phyloP scores from a whole-genome alignment of 2,888 invertebrate species.

The Trichopoda pennipes region DNA sequence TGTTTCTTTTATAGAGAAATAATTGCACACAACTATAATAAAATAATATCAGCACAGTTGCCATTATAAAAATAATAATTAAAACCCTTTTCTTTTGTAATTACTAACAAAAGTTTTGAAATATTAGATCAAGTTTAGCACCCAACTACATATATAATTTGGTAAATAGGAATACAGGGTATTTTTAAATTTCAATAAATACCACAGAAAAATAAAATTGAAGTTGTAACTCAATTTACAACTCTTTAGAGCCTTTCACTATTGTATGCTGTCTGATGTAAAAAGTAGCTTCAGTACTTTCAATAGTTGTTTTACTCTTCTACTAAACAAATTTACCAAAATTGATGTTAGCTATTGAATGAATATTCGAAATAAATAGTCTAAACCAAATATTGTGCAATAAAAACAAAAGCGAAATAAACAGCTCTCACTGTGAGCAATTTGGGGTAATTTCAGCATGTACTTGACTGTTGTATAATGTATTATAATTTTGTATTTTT shows the following conservation, averaged over 20 bases:
- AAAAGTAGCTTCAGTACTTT: background rate
- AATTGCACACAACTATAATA: background rate
- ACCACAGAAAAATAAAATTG: conserved; percentile 37
- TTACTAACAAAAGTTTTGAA: conserved; percentile 1
- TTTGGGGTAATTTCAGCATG: background rate
- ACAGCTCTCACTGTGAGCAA: conserved; percentile 9
- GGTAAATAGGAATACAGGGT: background rate
- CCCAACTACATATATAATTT: background rate
- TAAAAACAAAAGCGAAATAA: background rate
- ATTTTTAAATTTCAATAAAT: conserved; percentile 11
- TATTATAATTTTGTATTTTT: background rate
- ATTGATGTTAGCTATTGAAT: conserved; percentile 35
- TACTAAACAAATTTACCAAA: background rate
- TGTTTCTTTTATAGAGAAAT: background rate
- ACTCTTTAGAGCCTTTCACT: conserved; percentile 24
- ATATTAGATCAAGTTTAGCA: conserved; percentile 19
- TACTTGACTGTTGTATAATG: background rate
- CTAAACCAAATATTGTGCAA: background rate
- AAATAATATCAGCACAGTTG: conserved; percentile 31
- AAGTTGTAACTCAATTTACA: conserved; percentile 41
- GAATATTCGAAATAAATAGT: background rate
- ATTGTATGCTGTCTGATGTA: background rate
- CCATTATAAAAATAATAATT: conserved; percentile 31
- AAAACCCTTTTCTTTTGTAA: conserved; percentile 15
- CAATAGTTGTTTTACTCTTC: conserved; percentile 16